Percentiles rank a stretch among this genome's conserved stretches.
These are phyloP conservation scores for Hyposoter didymator DNA, from an alignment of 2,888 invertebrate species.

Conservation along the genomic window DNA sequence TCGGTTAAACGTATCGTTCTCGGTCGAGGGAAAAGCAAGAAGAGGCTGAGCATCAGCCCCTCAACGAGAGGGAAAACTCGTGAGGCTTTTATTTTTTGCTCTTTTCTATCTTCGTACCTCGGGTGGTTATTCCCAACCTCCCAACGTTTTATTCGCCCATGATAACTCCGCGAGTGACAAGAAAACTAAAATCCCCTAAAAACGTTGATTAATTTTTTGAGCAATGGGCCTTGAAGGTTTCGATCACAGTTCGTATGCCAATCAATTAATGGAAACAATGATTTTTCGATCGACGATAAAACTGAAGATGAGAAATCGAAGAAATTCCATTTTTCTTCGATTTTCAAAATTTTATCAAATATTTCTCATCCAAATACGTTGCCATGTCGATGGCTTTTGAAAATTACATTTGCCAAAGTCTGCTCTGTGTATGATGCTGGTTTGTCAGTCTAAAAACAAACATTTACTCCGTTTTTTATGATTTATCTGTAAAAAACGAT, in stretches of 20 bases:
- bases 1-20: constrained; percentile 69
- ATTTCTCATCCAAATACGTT: background rate
- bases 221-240: background rate
- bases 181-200: constrained; percentile 21
- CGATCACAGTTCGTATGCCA: background rate
- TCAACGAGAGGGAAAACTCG: constrained; percentile 52
- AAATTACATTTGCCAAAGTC: background rate
- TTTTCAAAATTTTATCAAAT: background rate
- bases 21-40: constrained; percentile 48
- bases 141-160: constrained; percentile 21
- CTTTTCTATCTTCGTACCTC: constrained; percentile 37
- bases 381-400: background rate
- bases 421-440: background rate
- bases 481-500: background rate
- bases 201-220: constrained; percentile 53
- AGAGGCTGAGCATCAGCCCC: constrained; percentile 44
- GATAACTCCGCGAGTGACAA: constrained; percentile 35
- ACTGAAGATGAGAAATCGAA: background rate
- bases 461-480: background rate
- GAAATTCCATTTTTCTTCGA: background rate
- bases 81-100: constrained; percentile 22
- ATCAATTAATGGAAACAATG: background rate
- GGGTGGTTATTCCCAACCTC: constrained; percentile 23
- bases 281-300: background rate
- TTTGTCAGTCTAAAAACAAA: background rate